A percentile compares a stretch with the other conserved stretches of the same genome.
phyloP scores from a whole-genome alignment of 2,113 vertebrate genomes.

The Corythaixoides concolor region DNA sequence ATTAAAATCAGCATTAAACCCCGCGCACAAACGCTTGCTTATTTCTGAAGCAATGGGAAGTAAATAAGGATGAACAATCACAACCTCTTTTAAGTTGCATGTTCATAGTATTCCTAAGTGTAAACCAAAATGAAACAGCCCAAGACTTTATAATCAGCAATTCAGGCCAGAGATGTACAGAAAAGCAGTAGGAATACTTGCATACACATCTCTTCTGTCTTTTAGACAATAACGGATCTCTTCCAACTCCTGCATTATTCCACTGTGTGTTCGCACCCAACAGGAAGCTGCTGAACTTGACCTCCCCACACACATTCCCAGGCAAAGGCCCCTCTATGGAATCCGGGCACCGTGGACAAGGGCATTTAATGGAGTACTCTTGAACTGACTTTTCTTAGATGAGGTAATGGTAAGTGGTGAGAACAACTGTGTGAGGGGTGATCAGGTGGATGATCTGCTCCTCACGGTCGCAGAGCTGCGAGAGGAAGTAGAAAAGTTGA shows the following conservation, averaged over 20 bases:
- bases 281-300: not conserved
- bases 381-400: not conserved
- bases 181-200: not conserved
- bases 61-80: not conserved
- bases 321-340: not conserved
- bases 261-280: not conserved
- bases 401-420: too few species aligned
- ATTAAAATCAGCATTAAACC: not conserved
- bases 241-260: not conserved
- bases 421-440: too few species aligned
- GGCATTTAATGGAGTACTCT: not conserved
- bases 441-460: too few species aligned
- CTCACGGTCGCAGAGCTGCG: too few species aligned
- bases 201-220: accelerated
- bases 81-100: not conserved
- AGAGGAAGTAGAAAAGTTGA: too few species aligned
- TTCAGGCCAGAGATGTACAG: not conserved
- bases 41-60: not conserved
- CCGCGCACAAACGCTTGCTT: not conserved
- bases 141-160: not conserved
- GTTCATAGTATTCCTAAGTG: not conserved
- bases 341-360: not conserved
- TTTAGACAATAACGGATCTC: not conserved
- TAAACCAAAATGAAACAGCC: not conserved
- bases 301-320: not conserved